Base-by-base conservation (phyloP, 2,888 invertebrate genomes). In the Melieria omissa region DNA sequence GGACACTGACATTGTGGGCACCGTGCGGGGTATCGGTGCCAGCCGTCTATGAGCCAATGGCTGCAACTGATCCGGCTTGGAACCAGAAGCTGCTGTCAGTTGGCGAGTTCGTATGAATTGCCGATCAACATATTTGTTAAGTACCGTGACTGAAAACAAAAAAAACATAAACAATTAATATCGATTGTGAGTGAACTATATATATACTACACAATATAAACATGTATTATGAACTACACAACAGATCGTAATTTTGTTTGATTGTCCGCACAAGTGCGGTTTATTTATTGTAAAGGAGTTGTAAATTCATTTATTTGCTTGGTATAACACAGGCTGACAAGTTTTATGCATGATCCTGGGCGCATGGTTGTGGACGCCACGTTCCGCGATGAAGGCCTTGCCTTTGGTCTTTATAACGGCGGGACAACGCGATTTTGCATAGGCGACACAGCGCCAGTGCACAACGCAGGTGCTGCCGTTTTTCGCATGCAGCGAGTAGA, bases 381-480 rank as follows among this genome's bases (percentile, higher is more conserved):
- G 80, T 7, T 80, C 70, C 0, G 68, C 65, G 10, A 80, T 74
- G 4, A 84, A 78, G 3, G 75, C 4, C 74, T 86, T 87, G 4
- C 80, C 80, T 55, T 78, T 80, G 3, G 86, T 87, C 47, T 82
- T 83, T 67, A 87, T 77, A 0, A 78, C 75, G 0, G 84, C 82
- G 1, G 80, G 73, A 71, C 87, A 87, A 57, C 80, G 80, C 1
- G 74, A 73, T 74, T 83, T 85, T 29, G 78, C 79, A 54, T 85
- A 82, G 10, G 76, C 78, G 0, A 78, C 77, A 73, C 87, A 87
- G 4, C 85, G 84, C 86, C 87, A 87, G 55, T 82, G 76, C 4
- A 84, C 82, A 41, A 80, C 70, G 58, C 81, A 83, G 4, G 81
- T 78, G 0, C 71, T 65, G 9, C 81, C 80, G 55, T 82, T 82